These are phyloP conservation scores for Tragelaphus strepsiceros DNA, from an alignment of 2,113 vertebrate species.

Conservation along the genomic window DNA sequence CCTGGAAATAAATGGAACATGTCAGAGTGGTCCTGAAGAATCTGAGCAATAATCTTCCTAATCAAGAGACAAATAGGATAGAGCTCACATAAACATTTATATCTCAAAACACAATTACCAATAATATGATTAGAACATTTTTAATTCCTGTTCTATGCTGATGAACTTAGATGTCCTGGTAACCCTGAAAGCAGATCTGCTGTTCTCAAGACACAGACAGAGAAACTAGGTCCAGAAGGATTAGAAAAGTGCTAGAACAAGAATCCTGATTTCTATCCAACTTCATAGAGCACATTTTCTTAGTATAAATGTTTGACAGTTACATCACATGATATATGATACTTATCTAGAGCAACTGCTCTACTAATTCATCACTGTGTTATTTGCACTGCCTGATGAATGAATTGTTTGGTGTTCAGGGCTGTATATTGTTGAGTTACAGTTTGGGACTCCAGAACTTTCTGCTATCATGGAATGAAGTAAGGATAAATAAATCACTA, in stretches of 20 bases:
- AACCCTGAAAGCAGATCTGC: background rate
- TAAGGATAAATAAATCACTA: background rate
- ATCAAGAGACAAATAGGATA: background rate
- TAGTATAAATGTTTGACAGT: background rate
- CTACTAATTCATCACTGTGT: background rate
- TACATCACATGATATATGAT: background rate
- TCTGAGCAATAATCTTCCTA: background rate
- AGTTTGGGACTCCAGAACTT: background rate
- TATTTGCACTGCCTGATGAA: background rate
- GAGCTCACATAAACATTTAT: background rate
- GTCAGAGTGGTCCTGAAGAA: background rate
- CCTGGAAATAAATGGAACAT: background rate
- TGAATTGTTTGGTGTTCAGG: background rate
- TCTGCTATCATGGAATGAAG: background rate
- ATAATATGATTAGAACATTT: background rate
- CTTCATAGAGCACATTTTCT: background rate
- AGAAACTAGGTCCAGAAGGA: background rate
- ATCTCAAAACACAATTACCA: background rate
- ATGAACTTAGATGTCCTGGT: background rate
- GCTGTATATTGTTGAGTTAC: background rate
- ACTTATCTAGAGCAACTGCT: background rate
- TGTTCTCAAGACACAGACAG: background rate
- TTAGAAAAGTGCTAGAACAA: background rate
- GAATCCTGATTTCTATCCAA: background rate
- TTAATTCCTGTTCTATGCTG: background rate